Percentiles rank a stretch among this genome's conserved stretches.
phyloP scores from a whole-genome alignment of 2,797 vertebrate species.

The Octomys mimax region DNA sequence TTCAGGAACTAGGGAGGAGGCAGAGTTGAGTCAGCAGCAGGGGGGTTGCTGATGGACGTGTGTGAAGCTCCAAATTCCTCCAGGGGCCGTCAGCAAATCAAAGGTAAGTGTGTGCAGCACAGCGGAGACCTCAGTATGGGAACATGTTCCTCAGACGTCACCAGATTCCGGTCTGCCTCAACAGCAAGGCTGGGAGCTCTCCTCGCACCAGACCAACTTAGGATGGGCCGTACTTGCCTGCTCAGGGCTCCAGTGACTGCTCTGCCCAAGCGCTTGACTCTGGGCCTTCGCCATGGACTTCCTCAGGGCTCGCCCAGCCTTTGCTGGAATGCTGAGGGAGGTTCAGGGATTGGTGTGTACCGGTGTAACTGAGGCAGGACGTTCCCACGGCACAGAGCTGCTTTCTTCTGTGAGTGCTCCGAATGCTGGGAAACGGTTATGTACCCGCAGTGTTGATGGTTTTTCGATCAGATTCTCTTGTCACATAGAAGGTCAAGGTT shows the following conservation, averaged over 20 bases:
- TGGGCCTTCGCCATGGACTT: neutral
- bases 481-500: neutral
- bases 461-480: neutral
- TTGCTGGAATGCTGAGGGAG: neutral
- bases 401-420: neutral
- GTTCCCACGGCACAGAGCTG: neutral
- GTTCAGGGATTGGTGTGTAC: neutral
- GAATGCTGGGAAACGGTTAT: neutral
- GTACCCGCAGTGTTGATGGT: neutral
- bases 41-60: neutral
- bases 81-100: neutral
- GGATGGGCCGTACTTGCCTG: slow-evolving; percentile 21
- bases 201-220: neutral
- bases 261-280: neutral
- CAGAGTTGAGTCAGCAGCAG: too few relatives aligned
- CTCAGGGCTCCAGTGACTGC: slow-evolving; percentile 39
- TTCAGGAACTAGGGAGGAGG: neutral
- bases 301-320: neutral
- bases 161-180: neutral
- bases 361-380: neutral
- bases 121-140: neutral
- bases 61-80: rapidly evolving
- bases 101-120: neutral
- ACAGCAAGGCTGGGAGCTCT: rapidly evolving
- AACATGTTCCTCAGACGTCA: neutral